Evolutionary conservation across 2,113 vertebrate genomes (phyloP).

Genomic region (Platichthys flesus): DNA sequence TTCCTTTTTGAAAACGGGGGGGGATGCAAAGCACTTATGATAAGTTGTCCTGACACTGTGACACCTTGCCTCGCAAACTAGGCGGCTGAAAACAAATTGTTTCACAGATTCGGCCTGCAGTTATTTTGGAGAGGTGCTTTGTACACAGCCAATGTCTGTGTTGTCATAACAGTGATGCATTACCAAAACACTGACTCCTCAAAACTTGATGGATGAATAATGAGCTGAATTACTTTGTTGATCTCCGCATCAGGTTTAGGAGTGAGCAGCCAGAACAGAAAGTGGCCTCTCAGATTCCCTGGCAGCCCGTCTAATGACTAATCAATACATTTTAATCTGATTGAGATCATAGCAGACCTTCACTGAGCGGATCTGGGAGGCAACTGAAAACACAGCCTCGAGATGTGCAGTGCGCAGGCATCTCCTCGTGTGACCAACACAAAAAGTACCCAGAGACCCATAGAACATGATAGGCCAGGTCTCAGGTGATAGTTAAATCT

Average conservation of each 20-base stretch:
- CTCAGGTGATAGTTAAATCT: conserved; percentile 49
- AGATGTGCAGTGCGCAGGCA: conserved; percentile 9
- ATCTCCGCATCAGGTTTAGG: conserved; percentile 21
- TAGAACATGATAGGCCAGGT: background rate
- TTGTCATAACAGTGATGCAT: conserved; percentile 72
- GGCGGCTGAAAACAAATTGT: conserved; percentile 69
- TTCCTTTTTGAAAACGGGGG: conserved; percentile 51
- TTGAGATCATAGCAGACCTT: conserved; percentile 28
- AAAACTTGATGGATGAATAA: conserved; percentile 51
- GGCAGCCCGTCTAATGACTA: conserved; percentile 41
- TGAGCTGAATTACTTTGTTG: conserved; percentile 40
- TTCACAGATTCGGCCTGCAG: conserved; percentile 65
- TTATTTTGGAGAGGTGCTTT: conserved; percentile 69
- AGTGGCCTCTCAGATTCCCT: conserved; percentile 25
- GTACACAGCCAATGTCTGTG: conserved; percentile 66
- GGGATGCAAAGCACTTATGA: conserved; percentile 61
- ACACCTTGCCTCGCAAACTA: conserved; percentile 51
- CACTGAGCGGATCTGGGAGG: conserved; percentile 2
- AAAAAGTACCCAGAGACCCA: conserved; percentile 28
- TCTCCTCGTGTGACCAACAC: conserved; percentile 1
- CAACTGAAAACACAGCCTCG: background rate
- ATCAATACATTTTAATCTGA: conserved; percentile 63
- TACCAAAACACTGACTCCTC: conserved; percentile 65
- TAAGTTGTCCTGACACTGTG: conserved; percentile 62
- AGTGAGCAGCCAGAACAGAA: background rate